phyloP scores from a whole-genome alignment of 1,140 invertebrate genomes.

The Cydia pomonella region DNA sequence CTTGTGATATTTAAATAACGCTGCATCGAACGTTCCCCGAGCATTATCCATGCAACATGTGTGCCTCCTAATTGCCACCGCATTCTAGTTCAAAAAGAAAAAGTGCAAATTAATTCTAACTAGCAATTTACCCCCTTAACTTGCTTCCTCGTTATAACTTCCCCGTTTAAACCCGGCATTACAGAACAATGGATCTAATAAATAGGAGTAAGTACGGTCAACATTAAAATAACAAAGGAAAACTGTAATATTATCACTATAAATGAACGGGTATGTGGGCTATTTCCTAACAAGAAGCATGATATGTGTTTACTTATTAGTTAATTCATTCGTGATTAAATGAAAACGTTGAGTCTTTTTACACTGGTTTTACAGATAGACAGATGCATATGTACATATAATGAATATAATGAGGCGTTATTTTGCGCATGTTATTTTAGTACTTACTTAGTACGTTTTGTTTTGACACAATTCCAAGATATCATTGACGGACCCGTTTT shows the following conservation, averaged over 20 bases:
- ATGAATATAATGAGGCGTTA: too few relatives aligned
- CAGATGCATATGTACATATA: too few relatives aligned
- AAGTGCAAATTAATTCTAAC: conserved; percentile 28
- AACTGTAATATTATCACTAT: neutral
- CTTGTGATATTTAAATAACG: neutral
- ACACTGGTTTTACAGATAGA: too few relatives aligned
- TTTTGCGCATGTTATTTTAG: too few relatives aligned
- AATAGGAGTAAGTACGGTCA: neutral
- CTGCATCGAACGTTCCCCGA: neutral
- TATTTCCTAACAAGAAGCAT: neutral
- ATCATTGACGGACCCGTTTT: too few relatives aligned
- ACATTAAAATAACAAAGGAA: conserved; percentile 11
- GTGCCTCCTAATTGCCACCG: conserved; percentile 26
- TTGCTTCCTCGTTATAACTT: conserved; percentile 25
- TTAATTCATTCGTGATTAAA: neutral
- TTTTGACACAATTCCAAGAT: too few relatives aligned
- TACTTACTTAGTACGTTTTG: too few relatives aligned
- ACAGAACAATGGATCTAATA: conserved; percentile 24
- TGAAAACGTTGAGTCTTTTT: neutral
- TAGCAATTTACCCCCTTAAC: conserved; percentile 17
- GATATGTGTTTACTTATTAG: neutral
- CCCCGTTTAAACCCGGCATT: conserved; percentile 15
- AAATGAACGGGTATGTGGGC: neutral
- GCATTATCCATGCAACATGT: conserved; percentile 29
- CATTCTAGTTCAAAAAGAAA: conserved; percentile 14